Evolutionary conservation across 64 coral and sea anemone genomes (phyloP).

Genomic region (Pocillopora damicornis): DNA sequence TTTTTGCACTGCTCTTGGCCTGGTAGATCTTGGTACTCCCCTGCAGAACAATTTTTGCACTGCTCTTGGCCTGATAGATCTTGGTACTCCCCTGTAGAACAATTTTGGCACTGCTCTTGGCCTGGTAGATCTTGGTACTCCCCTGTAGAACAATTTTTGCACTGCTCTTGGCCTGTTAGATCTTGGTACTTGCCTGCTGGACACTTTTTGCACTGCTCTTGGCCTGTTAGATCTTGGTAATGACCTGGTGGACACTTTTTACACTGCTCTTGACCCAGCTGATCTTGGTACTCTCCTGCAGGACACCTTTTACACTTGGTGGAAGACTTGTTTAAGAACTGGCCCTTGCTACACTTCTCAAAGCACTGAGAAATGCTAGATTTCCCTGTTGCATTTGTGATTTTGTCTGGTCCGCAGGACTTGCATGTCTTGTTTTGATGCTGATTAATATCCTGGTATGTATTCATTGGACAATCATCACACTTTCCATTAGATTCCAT

Average conservation of each 20-base stretch:
- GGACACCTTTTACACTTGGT: constrained; percentile 28
- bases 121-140: constrained; percentile 26
- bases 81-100: not conserved
- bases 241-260: constrained; percentile 23
- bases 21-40: constrained; percentile 16
- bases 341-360: not conserved
- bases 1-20: constrained; percentile 31
- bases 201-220: constrained; percentile 29
- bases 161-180: not conserved
- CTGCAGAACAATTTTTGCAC: constrained; percentile 24
- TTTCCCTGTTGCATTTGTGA: constrained; percentile 15
- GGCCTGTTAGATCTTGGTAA: constrained; percentile 32
- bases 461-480: constrained; percentile 16
- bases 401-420: constrained; percentile 5
- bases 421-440: constrained; percentile 16
- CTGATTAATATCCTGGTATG: constrained; percentile 19
- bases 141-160: constrained; percentile 20
- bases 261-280: constrained; percentile 15
- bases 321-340: not conserved
- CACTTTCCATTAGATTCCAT: constrained; percentile 20
- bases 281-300: constrained; percentile 25
- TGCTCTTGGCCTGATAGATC: too few relatives aligned
- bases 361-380: constrained; percentile 21
- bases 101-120: constrained; percentile 20
- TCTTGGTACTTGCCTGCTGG: not conserved